Evolutionary conservation across 2,113 vertebrate species (phyloP).

Genomic region (Etheostoma cragini): DNA sequence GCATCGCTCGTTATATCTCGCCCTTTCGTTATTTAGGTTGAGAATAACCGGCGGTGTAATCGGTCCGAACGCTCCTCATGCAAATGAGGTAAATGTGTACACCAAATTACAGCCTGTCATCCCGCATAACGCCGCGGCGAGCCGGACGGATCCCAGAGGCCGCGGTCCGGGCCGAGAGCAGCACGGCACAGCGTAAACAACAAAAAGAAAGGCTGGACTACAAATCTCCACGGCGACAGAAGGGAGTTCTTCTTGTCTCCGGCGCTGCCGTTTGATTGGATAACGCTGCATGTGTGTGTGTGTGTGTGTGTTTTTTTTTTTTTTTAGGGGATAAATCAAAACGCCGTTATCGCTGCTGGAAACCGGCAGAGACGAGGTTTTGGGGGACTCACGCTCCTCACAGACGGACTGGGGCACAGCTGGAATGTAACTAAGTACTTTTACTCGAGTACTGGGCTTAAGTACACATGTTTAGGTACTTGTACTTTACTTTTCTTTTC

Average conservation of each 20-base stretch:
- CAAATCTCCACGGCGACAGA: slow-evolving; percentile 27
- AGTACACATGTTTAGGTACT: no score
- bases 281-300: slow-evolving; percentile 62
- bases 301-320: no score
- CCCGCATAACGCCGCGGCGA: slow-evolving; percentile 6
- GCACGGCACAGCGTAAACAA: background rate
- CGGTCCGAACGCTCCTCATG: slow-evolving; percentile 65
- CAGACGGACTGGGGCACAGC: background rate
- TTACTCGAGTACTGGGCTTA: no score
- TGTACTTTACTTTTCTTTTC: no score
- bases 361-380: slow-evolving; percentile 9
- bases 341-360: slow-evolving; percentile 54
- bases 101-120: slow-evolving; percentile 76
- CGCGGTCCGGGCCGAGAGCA: background rate
- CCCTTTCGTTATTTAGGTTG: slow-evolving; percentile 62
- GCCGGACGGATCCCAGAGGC: slow-evolving; percentile 54
- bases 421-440: no score
- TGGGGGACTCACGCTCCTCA: slow-evolving; percentile 17
- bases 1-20: slow-evolving; percentile 47
- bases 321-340: slow-evolving; percentile 69
- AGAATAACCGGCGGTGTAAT: slow-evolving; percentile 53
- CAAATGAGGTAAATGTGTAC: slow-evolving; percentile 77
- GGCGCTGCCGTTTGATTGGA: slow-evolving; percentile 70
- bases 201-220: background rate
- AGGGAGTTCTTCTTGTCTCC: slow-evolving; percentile 67